Conservation (phyloP, 2,113 vertebrate genomes). For the Pseudolaguvia tuberculata region DNA sequence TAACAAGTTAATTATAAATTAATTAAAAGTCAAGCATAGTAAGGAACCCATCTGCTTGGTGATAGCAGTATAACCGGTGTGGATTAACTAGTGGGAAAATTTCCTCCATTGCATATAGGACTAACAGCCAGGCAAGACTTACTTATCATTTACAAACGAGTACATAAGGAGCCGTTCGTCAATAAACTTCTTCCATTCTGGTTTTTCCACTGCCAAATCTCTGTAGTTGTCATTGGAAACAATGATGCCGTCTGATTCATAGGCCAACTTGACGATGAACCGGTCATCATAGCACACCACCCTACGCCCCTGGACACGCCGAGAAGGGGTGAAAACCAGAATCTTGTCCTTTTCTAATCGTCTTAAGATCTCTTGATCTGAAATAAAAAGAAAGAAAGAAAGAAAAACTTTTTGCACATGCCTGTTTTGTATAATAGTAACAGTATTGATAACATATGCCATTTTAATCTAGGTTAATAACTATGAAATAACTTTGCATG, state of each 20-base stretch:
- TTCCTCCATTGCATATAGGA: no score
- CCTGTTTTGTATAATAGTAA: no score
- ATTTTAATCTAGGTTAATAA: no score
- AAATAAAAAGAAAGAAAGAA: slow-evolving; percentile 15
- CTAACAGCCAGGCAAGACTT: slow-evolving; percentile 53
- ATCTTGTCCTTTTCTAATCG: slow-evolving; percentile 94
- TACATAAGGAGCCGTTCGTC: slow-evolving; percentile 96
- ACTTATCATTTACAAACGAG: slow-evolving; percentile 99
- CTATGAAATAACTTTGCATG: no score
- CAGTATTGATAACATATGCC: no score
- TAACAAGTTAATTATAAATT: no score
- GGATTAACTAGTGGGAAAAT: no score
- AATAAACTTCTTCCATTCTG: slow-evolving; percentile 98
- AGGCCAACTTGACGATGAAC: slow-evolving; percentile 93
- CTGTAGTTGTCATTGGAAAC: slow-evolving; percentile 98
- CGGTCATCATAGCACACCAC: slow-evolving; percentile 97
- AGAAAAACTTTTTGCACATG: no score
- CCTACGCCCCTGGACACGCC: slow-evolving; percentile 88
- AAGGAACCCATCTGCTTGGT: no score
- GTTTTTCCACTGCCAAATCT: slow-evolving; percentile 92
- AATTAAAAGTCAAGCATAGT: no score
- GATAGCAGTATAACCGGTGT: no score
- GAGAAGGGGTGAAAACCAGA: slow-evolving; percentile 91
- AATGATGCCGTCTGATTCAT: slow-evolving; percentile 93
- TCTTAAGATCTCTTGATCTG: slow-evolving; percentile 93